phyloP scores from a whole-genome alignment of 2,888 invertebrate species.

The Trissolcus japonicus region DNA sequence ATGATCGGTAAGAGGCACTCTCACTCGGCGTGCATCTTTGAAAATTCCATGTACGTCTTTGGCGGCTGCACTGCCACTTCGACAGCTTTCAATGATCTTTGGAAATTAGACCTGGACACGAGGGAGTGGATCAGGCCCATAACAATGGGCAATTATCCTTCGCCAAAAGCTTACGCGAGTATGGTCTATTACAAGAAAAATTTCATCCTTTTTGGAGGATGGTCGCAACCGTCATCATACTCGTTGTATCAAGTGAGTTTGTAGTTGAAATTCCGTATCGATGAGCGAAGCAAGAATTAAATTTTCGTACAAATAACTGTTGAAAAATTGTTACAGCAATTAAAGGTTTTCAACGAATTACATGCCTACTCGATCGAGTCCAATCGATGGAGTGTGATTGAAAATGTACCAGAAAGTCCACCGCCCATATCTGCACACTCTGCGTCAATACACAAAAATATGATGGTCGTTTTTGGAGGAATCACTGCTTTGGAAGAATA shows the following conservation, averaged over 20 bases:
- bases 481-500: conserved; percentile 63
- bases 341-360: conserved; percentile 93
- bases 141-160: conserved; percentile 92
- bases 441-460: conserved; percentile 88
- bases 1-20: conserved; percentile 94
- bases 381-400: conserved; percentile 87
- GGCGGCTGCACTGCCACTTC: conserved; percentile 96
- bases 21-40: conserved; percentile 90
- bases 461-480: conserved; percentile 91
- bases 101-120: conserved; percentile 92
- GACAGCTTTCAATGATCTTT: conserved; percentile 97
- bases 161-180: conserved; percentile 96
- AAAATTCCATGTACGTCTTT: conserved; percentile 94
- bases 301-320: conserved; percentile 4
- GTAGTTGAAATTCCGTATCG: background rate
- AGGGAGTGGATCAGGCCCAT: conserved; percentile 90
- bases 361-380: conserved; percentile 89
- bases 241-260: conserved; percentile 85
- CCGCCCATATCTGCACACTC: conserved; percentile 95
- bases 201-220: conserved; percentile 94
- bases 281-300: background rate
- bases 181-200: conserved; percentile 91
- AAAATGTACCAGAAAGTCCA: conserved; percentile 81
- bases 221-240: conserved; percentile 93
- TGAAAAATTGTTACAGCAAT: conserved; percentile 76